A percentile compares a stretch with the other conserved stretches of the same genome.
These are phyloP conservation scores for Stichopus chloronotus DNA, from an alignment of 35 echinoderm and acorn worm genomes.

Conservation along the genomic window DNA sequence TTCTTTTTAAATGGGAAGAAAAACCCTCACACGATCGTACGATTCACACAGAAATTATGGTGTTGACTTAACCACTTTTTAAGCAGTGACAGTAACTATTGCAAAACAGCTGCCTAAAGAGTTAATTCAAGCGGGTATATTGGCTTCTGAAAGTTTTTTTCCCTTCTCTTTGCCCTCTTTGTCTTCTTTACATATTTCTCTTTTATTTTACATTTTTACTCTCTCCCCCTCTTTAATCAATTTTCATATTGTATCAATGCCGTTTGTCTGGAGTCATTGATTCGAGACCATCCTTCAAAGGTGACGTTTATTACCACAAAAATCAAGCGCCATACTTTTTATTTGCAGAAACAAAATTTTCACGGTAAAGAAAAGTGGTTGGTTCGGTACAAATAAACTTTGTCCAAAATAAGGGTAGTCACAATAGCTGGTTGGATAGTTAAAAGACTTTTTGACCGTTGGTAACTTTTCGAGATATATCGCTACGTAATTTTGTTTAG, in stretches of 20 bases:
- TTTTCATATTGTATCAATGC: not conserved
- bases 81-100: too few species aligned
- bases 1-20: too few species aligned
- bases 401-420: not conserved
- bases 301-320: not conserved
- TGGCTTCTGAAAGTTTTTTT: not conserved
- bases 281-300: not conserved
- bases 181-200: too few species aligned
- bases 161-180: not conserved
- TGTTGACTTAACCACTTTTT: too few species aligned
- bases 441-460: not conserved
- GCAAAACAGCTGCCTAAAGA: too few species aligned
- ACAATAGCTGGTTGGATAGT: not conserved
- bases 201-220: too few species aligned
- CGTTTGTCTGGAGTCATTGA: not conserved
- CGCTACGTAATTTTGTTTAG: not conserved
- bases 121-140: too few species aligned
- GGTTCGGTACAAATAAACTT: not conserved
- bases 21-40: too few species aligned
- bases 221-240: not conserved
- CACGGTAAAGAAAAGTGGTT: not conserved
- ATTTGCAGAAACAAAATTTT: not conserved
- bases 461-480: not conserved
- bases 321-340: not conserved
- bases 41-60: too few species aligned